Conservation (phyloP, 2,888 invertebrate species). For the Luffia ferchaultella region DNA sequence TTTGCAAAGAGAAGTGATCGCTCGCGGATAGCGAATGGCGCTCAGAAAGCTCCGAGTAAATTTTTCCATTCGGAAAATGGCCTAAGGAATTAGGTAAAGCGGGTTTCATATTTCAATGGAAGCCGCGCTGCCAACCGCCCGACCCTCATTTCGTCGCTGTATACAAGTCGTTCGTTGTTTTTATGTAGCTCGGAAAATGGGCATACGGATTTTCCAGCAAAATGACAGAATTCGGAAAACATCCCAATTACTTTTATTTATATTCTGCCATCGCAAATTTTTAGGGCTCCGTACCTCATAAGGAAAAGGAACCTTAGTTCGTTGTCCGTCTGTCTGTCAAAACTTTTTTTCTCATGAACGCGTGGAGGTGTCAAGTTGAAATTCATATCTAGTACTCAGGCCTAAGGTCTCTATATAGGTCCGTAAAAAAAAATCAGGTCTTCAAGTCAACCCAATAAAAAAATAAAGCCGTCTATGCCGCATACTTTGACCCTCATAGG, state of each 20-base stretch:
- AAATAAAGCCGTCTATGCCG: too few relatives aligned
- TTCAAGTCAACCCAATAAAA: too few relatives aligned
- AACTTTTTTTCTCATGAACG: too few relatives aligned
- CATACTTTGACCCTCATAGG: too few relatives aligned
- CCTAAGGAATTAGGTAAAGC: constrained; percentile 44
- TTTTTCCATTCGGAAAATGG: constrained; percentile 55
- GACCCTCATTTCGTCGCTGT: constrained; percentile 12
- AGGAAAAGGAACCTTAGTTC: too few relatives aligned
- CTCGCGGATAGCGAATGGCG: constrained; percentile 28
- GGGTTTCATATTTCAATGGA: constrained; percentile 44
- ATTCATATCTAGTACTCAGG: too few relatives aligned
- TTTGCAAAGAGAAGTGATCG: constrained; percentile 51
- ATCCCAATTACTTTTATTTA: constrained; percentile 26
- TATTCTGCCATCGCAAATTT: not conserved
- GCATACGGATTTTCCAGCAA: constrained; percentile 34
- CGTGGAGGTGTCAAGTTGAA: too few relatives aligned
- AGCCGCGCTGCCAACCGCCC: constrained; percentile 21
- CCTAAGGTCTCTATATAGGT: too few relatives aligned
- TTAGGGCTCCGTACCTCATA: too few relatives aligned
- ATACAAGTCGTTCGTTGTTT: constrained; percentile 30
- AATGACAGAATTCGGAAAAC: constrained; percentile 33
- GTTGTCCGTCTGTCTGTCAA: too few relatives aligned
- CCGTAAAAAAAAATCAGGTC: too few relatives aligned
- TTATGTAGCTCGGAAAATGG: constrained; percentile 43
- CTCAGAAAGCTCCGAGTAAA: constrained; percentile 34